Conservation (phyloP, 2,888 invertebrate species). For the Apamea crenata region DNA sequence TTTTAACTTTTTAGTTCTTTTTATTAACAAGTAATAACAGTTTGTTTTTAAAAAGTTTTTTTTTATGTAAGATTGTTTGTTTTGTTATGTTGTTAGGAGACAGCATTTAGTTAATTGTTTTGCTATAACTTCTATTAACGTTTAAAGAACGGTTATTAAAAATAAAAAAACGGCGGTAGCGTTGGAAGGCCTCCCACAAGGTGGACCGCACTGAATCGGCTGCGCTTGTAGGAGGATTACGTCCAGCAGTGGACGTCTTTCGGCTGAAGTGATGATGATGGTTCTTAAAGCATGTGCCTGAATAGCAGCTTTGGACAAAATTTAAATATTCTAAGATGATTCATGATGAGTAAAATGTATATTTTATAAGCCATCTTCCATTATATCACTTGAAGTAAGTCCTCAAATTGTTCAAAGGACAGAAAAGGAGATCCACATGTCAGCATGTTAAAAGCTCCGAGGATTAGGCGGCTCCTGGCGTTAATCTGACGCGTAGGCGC, state of each 20-base stretch:
- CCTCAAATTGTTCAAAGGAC: not conserved
- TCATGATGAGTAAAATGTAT: not conserved
- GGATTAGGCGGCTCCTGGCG: constrained; percentile 17
- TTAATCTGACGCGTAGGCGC: constrained; percentile 48
- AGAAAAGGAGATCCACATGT: constrained; percentile 4
- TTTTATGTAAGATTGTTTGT: not conserved
- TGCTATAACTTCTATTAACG: not conserved
- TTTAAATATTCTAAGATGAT: not conserved
- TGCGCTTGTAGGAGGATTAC: too few species aligned
- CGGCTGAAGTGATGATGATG: too few species aligned
- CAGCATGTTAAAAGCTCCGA: constrained; percentile 4
- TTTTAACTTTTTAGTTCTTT: too few species aligned
- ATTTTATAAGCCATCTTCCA: not conserved
- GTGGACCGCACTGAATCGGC: too few species aligned
- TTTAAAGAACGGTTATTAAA: too few species aligned
- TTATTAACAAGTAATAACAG: too few species aligned
- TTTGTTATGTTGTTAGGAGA: not conserved
- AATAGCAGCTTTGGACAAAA: not conserved
- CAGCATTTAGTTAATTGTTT: not conserved
- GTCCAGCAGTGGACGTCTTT: too few species aligned
- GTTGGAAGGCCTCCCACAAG: too few species aligned
- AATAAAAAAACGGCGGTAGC: too few species aligned
- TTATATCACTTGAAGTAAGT: not conserved
- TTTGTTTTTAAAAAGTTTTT: too few species aligned
- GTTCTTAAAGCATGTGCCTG: not conserved